Evolutionary conservation across 2,888 invertebrate species (phyloP), one percentile per base, ranked within the genome.

Genomic region (Mycalesis mineus): DNA sequence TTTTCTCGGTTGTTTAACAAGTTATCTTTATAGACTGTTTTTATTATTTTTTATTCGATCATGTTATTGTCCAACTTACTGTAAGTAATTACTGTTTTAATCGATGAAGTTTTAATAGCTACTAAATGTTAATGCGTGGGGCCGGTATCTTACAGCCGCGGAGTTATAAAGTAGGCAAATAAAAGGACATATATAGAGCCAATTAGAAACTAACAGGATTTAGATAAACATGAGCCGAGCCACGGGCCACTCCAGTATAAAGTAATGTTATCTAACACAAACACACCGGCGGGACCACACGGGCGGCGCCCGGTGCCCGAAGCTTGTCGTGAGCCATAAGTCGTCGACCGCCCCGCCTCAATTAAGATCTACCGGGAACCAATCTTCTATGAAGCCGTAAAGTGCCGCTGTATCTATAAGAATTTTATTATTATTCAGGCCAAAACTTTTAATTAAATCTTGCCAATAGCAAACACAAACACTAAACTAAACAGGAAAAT

Each of bases 291-390:
- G 65, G 9, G 86, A 83, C 85, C 87, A 84, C 86, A 85, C 87
- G 78, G 70, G 72, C 74, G 65, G 73, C 68, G 67, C 68, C 75
- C 69, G 71, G 69, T 64, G 85, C 85, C 84, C 58, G 66, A 62
- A 84, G 85, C 81, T 75, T 81, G 78, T 86, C 87, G 84, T 86
- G 85, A 77, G 75, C 84, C 71, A 75, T 80, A 81, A 84, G 77
- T 80, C 74, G 68, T 69, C 70, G 70, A 71, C 72, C 70, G 70
- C 72, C 71, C 68, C 68, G 65, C 74, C 70, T 73, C 73, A 75
- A 82, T 84, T 81, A 79, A 83, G 78, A 76, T 80, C 77, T 78
- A 75, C 74, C 62, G 65, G 63, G 69, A 73, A 80, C 74, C 77
- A 79, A 80, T 80, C 75, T 76, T 70, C 69, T 79, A 77, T 79